Base-by-base conservation (phyloP, 1,140 invertebrate species). In the Calliopsis andreniformis region DNA sequence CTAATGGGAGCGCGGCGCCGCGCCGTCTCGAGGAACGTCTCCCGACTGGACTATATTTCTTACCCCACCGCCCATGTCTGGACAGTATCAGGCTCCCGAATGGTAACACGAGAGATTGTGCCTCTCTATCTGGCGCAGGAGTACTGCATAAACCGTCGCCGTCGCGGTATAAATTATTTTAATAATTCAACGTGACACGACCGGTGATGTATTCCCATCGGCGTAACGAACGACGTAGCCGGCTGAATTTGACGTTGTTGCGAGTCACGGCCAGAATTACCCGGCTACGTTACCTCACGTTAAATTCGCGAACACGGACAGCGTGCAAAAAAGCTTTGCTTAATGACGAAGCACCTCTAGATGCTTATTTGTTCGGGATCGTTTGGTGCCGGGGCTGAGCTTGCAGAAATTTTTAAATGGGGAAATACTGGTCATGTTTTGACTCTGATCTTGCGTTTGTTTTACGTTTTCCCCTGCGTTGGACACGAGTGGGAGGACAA, bases 111-210 rank as follows among this genome's bases (percentile, higher is more conserved):
- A 32, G 28, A 23, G n/a, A n/a, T n/a, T n/a, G n/a, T n/a, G n/a
- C n/a, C n/a, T n/a, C n/a, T n/a, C n/a, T n/a, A n/a, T n/a, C n/a
- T n/a, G n/a, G n/a, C n/a, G n/a, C n/a, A n/a, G n/a, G n/a, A n/a
- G n/a, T n/a, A n/a, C n/a, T n/a, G n/a, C n/a, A n/a, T n/a, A 16
- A 39, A 59, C 73, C 43, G 32, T 5, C 55, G 42, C 81, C 56
- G 79, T 81, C 72, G 78, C 49, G 51, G 58, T 81, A 82, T n/a
- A n/a, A n/a, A n/a, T 81, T 78, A 61, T 49, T 81, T 68, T 71
- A 82, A 81, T 78, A 78, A 82, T 76, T 80, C 53, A 82, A 64
- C 64, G 49, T 62, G 78, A 77, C 80, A 49, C 53, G 47, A 30
- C 12, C 67, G 23, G 28, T 69, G 49, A 80, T 51, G 42, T 70